A percentile compares a stretch with the other conserved stretches of the same genome.
Conservation (phyloP, 2,888 invertebrate species). For the Tuberolachnus salignus region DNA sequence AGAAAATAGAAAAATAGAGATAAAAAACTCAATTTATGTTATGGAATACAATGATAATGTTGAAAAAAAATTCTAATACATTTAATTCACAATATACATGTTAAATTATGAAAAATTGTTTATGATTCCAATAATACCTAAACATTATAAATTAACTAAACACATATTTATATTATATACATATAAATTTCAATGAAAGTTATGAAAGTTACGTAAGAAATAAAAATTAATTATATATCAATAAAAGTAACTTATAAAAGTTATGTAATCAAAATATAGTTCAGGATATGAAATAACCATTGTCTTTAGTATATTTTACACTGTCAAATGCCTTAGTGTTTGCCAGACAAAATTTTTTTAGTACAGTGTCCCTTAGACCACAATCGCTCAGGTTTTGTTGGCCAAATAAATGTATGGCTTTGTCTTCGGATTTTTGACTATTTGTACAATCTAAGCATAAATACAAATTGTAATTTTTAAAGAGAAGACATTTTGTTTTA, state of each 20-base stretch:
- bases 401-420: slow-evolving; percentile 69
- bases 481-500: slow-evolving; percentile 2
- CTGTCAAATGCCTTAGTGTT: slow-evolving; percentile 71
- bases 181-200: no score
- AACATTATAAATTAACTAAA: no score
- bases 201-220: no score
- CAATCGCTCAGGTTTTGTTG: slow-evolving; percentile 88
- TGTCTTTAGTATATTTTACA: slow-evolving; percentile 68
- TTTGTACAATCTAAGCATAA: slow-evolving; percentile 17
- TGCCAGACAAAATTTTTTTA: slow-evolving; percentile 72
- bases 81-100: neutral
- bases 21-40: no score
- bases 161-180: no score
- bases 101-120: no score
- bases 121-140: no score
- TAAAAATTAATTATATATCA: neutral
- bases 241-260: slow-evolving; percentile 17
- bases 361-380: slow-evolving; percentile 71
- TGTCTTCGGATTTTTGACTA: slow-evolving; percentile 51
- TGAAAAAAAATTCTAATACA: no score
- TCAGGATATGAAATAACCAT: slow-evolving; percentile 53
- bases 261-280: neutral
- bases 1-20: neutral
- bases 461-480: slow-evolving; percentile 21
- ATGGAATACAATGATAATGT: neutral